These are phyloP conservation scores for Empis livida DNA, from an alignment of 2,888 invertebrate genomes.

Conservation along the genomic window DNA sequence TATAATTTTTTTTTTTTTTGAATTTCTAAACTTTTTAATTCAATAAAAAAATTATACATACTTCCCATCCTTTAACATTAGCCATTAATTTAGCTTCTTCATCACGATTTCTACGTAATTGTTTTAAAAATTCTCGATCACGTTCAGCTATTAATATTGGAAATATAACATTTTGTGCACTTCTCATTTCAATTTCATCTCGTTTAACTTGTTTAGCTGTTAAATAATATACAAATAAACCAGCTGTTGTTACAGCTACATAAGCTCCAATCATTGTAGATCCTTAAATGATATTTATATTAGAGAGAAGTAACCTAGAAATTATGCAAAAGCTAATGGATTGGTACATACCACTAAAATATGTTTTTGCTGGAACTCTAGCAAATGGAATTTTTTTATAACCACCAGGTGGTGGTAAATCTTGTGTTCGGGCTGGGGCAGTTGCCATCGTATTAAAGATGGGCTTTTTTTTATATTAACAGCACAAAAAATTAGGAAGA, in stretches of 20 bases:
- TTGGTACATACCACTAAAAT: slow-evolving; percentile 48
- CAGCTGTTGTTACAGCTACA: slow-evolving; percentile 43
- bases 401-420: slow-evolving; percentile 88
- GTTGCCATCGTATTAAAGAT: slow-evolving; percentile 17
- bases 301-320: neutral
- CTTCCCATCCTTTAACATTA: slow-evolving; percentile 80
- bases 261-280: slow-evolving; percentile 49
- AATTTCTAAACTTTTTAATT: neutral
- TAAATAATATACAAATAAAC: slow-evolving; percentile 44
- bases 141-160: slow-evolving; percentile 73
- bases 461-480: too few relatives aligned
- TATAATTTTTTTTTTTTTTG: neutral
- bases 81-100: slow-evolving; percentile 80
- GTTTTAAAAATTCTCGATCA: slow-evolving; percentile 72
- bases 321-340: neutral
- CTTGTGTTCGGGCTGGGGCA: slow-evolving; percentile 49
- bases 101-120: slow-evolving; percentile 64
- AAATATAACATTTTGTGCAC: slow-evolving; percentile 59
- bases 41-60: too few relatives aligned
- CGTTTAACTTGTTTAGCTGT: slow-evolving; percentile 41
- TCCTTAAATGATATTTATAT: slow-evolving; percentile 38
- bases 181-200: slow-evolving; percentile 59
- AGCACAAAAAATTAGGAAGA: too few relatives aligned
- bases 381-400: slow-evolving; percentile 63
- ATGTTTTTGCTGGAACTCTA: slow-evolving; percentile 57